A percentile compares a stretch with the other conserved stretches of the same genome.
Conservation (phyloP, 2,888 invertebrate genomes). For the Drosophila anomalata region DNA sequence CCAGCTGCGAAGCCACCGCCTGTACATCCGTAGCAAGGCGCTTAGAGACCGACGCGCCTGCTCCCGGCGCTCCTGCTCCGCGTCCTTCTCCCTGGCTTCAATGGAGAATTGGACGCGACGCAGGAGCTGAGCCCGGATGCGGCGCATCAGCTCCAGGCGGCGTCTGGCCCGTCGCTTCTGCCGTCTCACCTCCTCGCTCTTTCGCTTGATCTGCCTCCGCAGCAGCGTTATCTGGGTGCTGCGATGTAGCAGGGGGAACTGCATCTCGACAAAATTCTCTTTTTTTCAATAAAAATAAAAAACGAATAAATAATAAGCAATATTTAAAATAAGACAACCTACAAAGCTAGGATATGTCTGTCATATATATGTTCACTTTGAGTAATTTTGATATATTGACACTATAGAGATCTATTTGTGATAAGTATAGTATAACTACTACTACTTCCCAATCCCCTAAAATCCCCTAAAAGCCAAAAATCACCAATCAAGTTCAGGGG, state of each 20-base stretch:
- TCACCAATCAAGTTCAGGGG: conserved; percentile 5
- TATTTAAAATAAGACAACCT: background rate
- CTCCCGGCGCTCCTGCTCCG: background rate
- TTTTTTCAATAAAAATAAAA: background rate
- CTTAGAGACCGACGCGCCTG: background rate
- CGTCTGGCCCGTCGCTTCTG: conserved; percentile 3
- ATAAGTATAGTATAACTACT: too few relatives aligned
- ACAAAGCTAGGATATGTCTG: background rate
- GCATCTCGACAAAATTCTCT: conserved; percentile 21
- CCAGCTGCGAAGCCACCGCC: conserved; percentile 35
- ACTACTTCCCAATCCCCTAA: too few relatives aligned
- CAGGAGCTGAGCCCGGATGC: conserved; percentile 35
- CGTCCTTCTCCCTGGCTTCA: background rate
- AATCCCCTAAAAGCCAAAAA: background rate
- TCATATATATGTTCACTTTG: background rate
- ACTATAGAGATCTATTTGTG: too few relatives aligned
- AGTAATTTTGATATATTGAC: background rate
- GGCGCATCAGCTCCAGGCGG: conserved; percentile 15
- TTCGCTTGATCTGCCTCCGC: conserved; percentile 32
- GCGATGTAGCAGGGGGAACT: conserved; percentile 9
- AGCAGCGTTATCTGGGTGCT: conserved; percentile 24
- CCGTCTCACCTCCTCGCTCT: conserved; percentile 16
- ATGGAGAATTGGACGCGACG: conserved; percentile 17
- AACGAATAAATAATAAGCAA: background rate
- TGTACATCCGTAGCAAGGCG: conserved; percentile 18